Evolutionary conservation across 2,797 vertebrate species (phyloP).

Genomic region (Crax fasciolata): DNA sequence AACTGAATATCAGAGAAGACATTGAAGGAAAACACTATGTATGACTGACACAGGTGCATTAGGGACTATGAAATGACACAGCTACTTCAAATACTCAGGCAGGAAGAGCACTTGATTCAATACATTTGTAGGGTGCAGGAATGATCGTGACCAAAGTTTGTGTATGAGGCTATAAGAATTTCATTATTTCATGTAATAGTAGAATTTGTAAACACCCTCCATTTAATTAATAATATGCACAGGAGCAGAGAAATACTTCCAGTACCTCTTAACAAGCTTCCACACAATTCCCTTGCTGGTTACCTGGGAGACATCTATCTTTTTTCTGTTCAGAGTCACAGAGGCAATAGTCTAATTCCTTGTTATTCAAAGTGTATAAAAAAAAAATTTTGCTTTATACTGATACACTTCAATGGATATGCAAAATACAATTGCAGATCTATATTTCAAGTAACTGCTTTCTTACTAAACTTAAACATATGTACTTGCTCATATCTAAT

Average conservation of each 20-base stretch:
- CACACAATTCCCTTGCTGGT: background rate
- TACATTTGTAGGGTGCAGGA: background rate
- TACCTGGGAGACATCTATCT: background rate
- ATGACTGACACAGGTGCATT: background rate
- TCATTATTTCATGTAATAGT: background rate
- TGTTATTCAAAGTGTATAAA: background rate
- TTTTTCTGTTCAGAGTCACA: background rate
- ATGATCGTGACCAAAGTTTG: background rate
- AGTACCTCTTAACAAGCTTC: background rate
- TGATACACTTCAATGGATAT: background rate
- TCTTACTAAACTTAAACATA: background rate
- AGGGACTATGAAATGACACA: background rate
- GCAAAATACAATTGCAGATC: background rate
- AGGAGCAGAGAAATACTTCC: background rate
- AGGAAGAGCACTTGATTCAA: background rate
- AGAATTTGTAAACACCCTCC: background rate
- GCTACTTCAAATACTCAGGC: background rate
- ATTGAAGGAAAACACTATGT: background rate
- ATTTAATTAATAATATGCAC: background rate
- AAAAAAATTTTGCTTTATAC: background rate
- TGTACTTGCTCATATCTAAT: background rate
- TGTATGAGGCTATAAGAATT: background rate
- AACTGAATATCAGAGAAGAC: background rate
- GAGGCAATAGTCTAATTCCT: background rate
- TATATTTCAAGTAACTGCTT: background rate